Evolutionary conservation across 2,113 vertebrate species (phyloP).

Genomic region (Nothoprocta perdicaria): DNA sequence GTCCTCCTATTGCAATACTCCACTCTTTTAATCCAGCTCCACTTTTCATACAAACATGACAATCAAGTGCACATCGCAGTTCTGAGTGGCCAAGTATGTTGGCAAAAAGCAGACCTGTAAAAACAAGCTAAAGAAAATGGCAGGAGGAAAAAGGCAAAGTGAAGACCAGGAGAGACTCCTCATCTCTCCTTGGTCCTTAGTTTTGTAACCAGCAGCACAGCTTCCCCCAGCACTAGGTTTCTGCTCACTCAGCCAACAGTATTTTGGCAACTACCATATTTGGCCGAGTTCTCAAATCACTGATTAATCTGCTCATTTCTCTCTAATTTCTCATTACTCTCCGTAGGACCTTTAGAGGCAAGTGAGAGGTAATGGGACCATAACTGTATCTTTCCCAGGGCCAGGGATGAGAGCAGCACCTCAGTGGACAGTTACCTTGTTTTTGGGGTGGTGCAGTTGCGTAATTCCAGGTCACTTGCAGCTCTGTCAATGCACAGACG

Average conservation of each 20-base stretch:
- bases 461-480: background rate
- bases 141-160: background rate
- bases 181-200: conserved; percentile 7
- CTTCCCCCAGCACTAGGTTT: background rate
- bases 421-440: conserved; percentile 9
- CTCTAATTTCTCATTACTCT: background rate
- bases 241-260: background rate
- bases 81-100: background rate
- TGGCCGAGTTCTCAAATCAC: background rate
- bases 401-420: background rate
- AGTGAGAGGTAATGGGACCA: background rate
- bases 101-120: background rate
- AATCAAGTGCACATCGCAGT: background rate
- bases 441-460: background rate
- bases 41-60: background rate
- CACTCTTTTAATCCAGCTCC: background rate
- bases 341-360: background rate
- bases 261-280: background rate
- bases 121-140: background rate
- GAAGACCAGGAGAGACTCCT: no score
- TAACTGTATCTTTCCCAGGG: background rate
- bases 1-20: background rate
- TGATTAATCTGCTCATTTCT: conserved; percentile 4
- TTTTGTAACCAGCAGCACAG: background rate
- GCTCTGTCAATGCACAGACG: background rate